Percentiles rank a stretch among this genome's conserved stretches.
phyloP scores from a whole-genome alignment of 2,888 invertebrate genomes.

The Dynastes hyllus region DNA sequence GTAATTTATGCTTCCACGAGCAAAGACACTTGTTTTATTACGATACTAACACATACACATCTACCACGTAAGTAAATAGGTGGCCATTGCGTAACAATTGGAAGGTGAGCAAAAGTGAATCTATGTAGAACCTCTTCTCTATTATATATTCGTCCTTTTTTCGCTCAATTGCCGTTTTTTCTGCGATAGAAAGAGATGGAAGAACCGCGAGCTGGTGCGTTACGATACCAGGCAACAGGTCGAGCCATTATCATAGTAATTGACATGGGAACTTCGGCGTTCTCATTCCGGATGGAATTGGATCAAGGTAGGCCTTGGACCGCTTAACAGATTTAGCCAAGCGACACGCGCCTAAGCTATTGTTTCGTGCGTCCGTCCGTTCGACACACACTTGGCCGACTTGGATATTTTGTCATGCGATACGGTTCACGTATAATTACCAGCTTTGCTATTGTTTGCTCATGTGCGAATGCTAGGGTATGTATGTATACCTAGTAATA shows the following conservation, averaged over 20 bases:
- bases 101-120: constrained; percentile 58
- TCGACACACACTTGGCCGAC: background rate
- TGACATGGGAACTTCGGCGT: constrained; percentile 68
- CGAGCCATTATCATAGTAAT: constrained; percentile 59
- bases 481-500: background rate
- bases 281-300: constrained; percentile 66
- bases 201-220: background rate
- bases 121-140: constrained; percentile 12
- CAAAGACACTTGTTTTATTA: constrained; percentile 56
- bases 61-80: background rate
- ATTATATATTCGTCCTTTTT: background rate
- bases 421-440: constrained; percentile 63
- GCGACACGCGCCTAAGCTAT: constrained; percentile 62
- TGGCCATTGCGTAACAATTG: constrained; percentile 57
- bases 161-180: background rate
- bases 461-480: constrained; percentile 49
- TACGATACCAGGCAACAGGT: constrained; percentile 26
- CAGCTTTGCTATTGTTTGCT: constrained; percentile 59
- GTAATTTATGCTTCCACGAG: constrained; percentile 52
- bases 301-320: constrained; percentile 67
- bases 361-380: constrained; percentile 55
- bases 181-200: constrained; percentile 20
- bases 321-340: constrained; percentile 64
- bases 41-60: constrained; percentile 12
- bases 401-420: constrained; percentile 59